Evolutionary conservation across 1,140 invertebrate species (phyloP).

Genomic region (Nasonia giraulti): DNA sequence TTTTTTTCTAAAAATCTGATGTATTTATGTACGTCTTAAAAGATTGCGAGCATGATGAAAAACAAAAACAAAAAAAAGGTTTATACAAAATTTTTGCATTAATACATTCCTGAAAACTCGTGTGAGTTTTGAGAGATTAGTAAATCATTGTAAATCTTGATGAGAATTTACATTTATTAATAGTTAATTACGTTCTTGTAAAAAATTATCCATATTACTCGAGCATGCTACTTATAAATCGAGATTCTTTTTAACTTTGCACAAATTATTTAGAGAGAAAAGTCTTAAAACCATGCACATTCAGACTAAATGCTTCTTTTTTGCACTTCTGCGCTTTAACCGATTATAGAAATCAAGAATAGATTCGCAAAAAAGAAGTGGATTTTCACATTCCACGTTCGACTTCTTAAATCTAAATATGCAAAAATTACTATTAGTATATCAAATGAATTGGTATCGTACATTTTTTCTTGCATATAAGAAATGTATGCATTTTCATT

Average conservation of each 20-base stretch:
- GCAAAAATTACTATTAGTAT: conserved; percentile 8
- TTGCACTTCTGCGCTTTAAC: conserved; percentile 22
- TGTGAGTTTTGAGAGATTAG: conserved; percentile 39
- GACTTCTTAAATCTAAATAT: conserved; percentile 33
- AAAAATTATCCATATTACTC: conserved; percentile 29
- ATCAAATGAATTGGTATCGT: conserved; percentile 23
- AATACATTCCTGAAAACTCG: conserved; percentile 46
- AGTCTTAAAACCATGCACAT: conserved; percentile 36
- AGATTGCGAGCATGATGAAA: conserved; percentile 26
- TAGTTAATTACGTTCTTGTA: conserved; percentile 29
- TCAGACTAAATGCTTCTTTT: conserved; percentile 46
- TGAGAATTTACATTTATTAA: conserved; percentile 29
- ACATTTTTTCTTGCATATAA: neutral
- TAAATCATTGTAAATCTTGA: conserved; percentile 38
- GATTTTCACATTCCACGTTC: conserved; percentile 39
- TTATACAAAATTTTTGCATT: conserved; percentile 29
- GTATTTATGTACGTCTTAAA: conserved; percentile 25
- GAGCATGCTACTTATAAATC: conserved; percentile 37
- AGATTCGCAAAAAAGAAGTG: conserved; percentile 45
- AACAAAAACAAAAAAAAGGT: neutral
- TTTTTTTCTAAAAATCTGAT: neutral
- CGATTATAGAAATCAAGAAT: neutral
- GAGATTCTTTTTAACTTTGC: conserved; percentile 26
- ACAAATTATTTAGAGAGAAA: conserved; percentile 27
- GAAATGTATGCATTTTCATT: conserved; percentile 19